Evolutionary conservation across 2,113 vertebrate genomes (phyloP).

Genomic region (Phylloscopus trochiloides): DNA sequence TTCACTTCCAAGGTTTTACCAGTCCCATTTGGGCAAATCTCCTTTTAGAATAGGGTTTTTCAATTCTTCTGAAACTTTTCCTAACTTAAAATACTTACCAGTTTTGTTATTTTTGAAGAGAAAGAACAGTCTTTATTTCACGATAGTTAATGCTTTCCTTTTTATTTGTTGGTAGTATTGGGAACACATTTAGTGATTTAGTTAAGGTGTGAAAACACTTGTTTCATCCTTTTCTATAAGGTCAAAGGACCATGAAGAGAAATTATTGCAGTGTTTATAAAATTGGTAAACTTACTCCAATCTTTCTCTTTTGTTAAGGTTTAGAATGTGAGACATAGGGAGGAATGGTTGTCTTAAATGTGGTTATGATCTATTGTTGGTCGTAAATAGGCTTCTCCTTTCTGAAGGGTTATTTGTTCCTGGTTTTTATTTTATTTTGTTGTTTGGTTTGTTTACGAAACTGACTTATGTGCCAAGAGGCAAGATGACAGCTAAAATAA

Average conservation of each 20-base stretch:
- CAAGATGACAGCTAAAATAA: background rate
- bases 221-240: background rate
- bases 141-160: background rate
- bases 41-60: background rate
- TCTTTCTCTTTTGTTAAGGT: background rate
- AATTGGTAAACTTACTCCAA: background rate
- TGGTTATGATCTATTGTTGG: background rate
- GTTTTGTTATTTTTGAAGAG: background rate
- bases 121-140: background rate
- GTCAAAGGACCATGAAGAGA: background rate
- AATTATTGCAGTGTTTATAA: background rate
- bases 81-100: background rate
- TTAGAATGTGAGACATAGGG: background rate
- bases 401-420: background rate
- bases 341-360: background rate
- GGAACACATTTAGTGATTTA: background rate
- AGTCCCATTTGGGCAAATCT: background rate
- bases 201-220: background rate
- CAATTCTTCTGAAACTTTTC: background rate
- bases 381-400: background rate
- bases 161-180: background rate
- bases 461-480: background rate
- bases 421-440: background rate
- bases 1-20: background rate
- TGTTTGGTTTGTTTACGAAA: background rate